Conservation (phyloP, 2,113 vertebrate genomes). For the Phalacrocorax carbo region DNA sequence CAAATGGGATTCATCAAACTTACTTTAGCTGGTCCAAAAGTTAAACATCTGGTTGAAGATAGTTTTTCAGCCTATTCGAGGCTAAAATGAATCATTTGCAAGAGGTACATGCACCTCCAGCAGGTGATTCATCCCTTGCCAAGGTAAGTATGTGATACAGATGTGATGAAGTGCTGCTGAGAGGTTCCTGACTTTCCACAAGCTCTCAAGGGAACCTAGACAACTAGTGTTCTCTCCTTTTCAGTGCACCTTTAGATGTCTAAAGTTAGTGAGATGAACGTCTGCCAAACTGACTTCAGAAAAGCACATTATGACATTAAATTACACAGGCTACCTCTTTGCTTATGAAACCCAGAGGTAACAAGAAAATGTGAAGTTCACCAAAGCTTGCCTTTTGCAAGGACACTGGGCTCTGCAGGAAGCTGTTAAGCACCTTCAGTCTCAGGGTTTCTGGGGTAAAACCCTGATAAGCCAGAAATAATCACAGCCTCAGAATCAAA, state of each 20-base stretch:
- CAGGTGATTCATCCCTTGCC: conserved; percentile 35
- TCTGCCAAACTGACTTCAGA: not conserved
- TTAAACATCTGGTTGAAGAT: conserved; percentile 29
- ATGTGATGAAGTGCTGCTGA: conserved; percentile 41
- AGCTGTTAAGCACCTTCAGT: not conserved
- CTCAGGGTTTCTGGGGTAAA: not conserved
- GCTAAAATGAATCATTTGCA: conserved; percentile 9
- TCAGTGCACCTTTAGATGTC: not conserved
- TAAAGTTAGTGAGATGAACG: not conserved
- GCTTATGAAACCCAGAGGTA: not conserved
- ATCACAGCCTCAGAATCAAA: not conserved
- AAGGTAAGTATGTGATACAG: not conserved
- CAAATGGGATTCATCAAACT: not conserved
- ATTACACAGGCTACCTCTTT: not conserved
- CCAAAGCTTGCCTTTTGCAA: not conserved
- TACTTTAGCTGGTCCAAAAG: not conserved
- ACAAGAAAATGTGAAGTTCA: not conserved
- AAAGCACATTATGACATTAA: not conserved
- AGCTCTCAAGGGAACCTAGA: not conserved
- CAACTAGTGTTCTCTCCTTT: not conserved
- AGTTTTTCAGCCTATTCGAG: not conserved
- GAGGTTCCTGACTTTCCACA: not conserved
- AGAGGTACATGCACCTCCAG: not conserved
- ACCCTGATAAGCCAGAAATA: not conserved
- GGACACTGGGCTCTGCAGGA: not conserved